These are phyloP conservation scores for Stylophora pistillata DNA, from an alignment of 64 coral and sea anemone species.

Conservation along the genomic window DNA sequence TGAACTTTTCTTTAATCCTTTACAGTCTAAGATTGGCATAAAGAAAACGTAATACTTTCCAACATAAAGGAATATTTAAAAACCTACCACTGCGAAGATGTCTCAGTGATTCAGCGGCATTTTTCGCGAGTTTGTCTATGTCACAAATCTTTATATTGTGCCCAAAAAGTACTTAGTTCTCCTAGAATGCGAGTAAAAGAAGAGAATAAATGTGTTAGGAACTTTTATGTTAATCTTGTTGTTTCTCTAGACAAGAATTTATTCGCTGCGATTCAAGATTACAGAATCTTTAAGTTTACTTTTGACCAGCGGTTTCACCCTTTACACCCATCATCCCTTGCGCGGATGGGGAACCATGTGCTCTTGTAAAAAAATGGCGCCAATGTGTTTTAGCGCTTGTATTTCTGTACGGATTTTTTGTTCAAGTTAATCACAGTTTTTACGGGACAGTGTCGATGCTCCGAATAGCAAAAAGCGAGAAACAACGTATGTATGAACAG, in stretches of 20 bases:
- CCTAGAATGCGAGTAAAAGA: no score
- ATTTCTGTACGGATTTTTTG: not conserved
- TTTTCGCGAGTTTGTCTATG: no score
- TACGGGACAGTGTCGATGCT: not conserved
- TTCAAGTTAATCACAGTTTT: slow-evolving; percentile 8
- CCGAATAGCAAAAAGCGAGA: not conserved
- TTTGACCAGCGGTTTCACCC: not conserved
- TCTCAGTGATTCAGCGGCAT: no score
- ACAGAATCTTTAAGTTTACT: not conserved
- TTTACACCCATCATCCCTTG: no score
- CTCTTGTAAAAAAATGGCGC: slow-evolving; percentile 10
- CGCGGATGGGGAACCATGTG: not conserved
- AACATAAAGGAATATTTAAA: no score
- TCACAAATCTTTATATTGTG: no score
- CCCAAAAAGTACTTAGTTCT: no score
- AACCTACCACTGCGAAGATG: no score
- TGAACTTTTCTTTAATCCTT: no score
- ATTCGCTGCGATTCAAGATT: slow-evolving; percentile 29
- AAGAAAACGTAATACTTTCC: no score
- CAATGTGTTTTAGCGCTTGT: not conserved
- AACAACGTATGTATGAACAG: slow-evolving; percentile 6
- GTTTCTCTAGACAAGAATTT: not conserved
- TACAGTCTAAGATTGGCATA: no score
- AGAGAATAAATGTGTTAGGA: slow-evolving; percentile 23
- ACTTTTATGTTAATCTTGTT: not conserved